These are phyloP conservation scores for Vimba vimba DNA, from an alignment of 2,113 vertebrate genomes.

Conservation along the genomic window DNA sequence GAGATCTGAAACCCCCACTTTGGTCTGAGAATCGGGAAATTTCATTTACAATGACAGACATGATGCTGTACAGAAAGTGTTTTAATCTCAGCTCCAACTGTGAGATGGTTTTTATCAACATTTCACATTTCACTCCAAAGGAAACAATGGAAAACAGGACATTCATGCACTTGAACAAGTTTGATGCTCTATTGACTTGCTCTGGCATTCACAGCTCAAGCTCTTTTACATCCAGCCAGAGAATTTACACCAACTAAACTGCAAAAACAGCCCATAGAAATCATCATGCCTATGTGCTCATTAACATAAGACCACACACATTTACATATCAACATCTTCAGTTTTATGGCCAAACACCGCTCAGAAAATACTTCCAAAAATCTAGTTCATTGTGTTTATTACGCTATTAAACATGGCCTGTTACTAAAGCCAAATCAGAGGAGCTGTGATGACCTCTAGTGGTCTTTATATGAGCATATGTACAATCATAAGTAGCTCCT, in stretches of 20 bases:
- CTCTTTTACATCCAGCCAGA: background rate
- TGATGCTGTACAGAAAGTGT: background rate
- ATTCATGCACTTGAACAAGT: background rate
- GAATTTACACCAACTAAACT: background rate
- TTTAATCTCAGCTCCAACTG: background rate
- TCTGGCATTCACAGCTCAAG: background rate
- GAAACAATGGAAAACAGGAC: no score
- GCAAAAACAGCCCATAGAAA: background rate
- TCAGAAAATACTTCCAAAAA: background rate
- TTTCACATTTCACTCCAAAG: no score
- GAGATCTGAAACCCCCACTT: slow-evolving; percentile 12
- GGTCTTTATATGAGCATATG: background rate
- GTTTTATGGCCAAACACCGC: background rate
- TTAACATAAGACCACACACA: background rate
- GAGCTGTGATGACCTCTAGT: slow-evolving; percentile 8
- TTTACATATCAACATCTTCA: background rate
- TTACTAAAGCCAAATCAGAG: background rate
- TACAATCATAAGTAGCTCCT: background rate
- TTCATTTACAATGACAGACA: background rate
- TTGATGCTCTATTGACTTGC: background rate
- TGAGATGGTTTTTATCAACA: no score
- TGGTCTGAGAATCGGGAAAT: background rate
- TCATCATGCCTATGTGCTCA: background rate
- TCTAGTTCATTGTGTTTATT: background rate
- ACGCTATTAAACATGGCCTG: background rate